A percentile compares a stretch with the other conserved stretches of the same genome.
Conservation (phyloP, 2,888 invertebrate species). For the Patella ulyssiponensis region DNA sequence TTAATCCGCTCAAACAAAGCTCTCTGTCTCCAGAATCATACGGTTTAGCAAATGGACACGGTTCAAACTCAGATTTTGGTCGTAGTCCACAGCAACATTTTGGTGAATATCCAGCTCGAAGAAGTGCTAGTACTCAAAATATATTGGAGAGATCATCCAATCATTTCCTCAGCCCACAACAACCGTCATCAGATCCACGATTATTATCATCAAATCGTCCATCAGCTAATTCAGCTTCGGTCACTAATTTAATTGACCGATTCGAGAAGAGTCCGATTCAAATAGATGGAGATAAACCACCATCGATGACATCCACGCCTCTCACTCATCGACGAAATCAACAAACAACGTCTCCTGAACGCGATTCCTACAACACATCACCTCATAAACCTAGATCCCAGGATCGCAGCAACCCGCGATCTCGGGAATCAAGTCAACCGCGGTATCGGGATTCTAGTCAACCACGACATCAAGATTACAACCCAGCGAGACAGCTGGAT, state of each 20-base stretch:
- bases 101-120: slow-evolving; percentile 16
- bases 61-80: slow-evolving; percentile 7
- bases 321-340: slow-evolving; percentile 42
- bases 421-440: background rate
- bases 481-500: background rate
- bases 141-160: slow-evolving; percentile 24
- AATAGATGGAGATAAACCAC: slow-evolving; percentile 39
- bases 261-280: slow-evolving; percentile 49
- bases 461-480: background rate
- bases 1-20: background rate
- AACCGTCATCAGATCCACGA: background rate
- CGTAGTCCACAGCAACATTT: slow-evolving; percentile 5
- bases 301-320: slow-evolving; percentile 58
- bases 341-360: slow-evolving; percentile 8
- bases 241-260: slow-evolving; percentile 53
- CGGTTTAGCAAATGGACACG: background rate
- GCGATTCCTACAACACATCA: slow-evolving; percentile 15
- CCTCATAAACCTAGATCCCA: background rate
- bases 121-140: slow-evolving; percentile 36
- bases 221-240: slow-evolving; percentile 41
- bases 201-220: background rate
- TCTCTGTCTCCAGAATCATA: slow-evolving; percentile 8
- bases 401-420: background rate
- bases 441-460: background rate
- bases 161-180: background rate